Evolutionary conservation across 1,140 invertebrate genomes (phyloP).

Genomic region (Ooceraea biroi): DNA sequence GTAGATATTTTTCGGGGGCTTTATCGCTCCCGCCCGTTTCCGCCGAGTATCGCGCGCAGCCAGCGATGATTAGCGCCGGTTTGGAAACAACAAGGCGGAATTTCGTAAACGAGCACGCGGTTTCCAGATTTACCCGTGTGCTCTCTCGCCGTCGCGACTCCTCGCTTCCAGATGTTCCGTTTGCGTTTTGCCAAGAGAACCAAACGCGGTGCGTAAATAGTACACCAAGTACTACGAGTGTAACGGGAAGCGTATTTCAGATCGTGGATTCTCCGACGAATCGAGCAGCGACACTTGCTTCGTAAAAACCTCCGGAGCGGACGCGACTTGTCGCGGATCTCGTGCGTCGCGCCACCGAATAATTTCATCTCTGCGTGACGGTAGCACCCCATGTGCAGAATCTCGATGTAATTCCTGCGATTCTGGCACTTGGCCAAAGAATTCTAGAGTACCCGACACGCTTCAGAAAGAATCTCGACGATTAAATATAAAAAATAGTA

Average conservation of each 20-base stretch:
- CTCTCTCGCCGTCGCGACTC: not conserved
- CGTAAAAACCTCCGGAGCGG: not conserved
- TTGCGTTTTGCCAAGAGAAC: constrained; percentile 36
- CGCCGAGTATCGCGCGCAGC: constrained; percentile 35
- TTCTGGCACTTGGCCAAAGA: too few species aligned
- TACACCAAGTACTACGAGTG: not conserved
- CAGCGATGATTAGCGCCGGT: constrained; percentile 43
- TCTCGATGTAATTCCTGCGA: too few species aligned
- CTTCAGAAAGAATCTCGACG: too few species aligned
- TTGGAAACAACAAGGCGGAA: constrained; percentile 56
- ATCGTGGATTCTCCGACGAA: not conserved
- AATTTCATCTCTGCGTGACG: too few species aligned
- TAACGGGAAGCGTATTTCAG: not conserved
- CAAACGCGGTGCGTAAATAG: constrained; percentile 15
- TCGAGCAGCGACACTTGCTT: not conserved
- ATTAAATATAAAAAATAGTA: too few species aligned
- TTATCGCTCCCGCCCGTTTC: constrained; percentile 48
- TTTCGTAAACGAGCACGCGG: constrained; percentile 49
- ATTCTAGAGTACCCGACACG: too few species aligned
- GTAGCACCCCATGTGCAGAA: too few species aligned
- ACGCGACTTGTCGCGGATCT: not conserved
- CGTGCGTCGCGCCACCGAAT: not conserved
- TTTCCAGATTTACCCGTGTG: constrained; percentile 30
- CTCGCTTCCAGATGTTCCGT: constrained; percentile 36
- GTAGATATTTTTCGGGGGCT: constrained; percentile 45